Base-by-base conservation (phyloP, 2,888 invertebrate genomes). In the Cryptocephalus moraei region DNA sequence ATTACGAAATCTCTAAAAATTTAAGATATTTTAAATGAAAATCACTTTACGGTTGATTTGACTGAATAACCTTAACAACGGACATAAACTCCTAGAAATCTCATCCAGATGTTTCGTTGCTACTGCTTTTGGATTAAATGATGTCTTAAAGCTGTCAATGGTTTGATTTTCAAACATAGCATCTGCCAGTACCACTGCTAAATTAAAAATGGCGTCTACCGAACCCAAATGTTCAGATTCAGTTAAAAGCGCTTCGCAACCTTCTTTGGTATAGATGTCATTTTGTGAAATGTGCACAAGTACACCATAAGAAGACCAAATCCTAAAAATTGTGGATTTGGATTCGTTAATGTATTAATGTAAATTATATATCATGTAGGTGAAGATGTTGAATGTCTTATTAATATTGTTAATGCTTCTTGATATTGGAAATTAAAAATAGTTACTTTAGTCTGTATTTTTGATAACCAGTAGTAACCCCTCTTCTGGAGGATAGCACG, bases 201-300 rank as follows among this genome's bases (percentile, higher is more conserved):
- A 74, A 67, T 95, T 92, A 73, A 93, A 94, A 44, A 95, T 83
- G 13, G 85, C 92, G 14, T 84, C 85, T 10, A 94, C 79, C 1
- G 80, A 79, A 1, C 83, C 89, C 55, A 86, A 64, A 1, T 73
- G 56, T 33, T 70, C 70, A 0, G 88, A 82, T 61, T 79, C 76
- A 43, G 75, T 72, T 0, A 95, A 63, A 53, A 93, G 75, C 11
- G 72, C 63, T 45, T 75, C 75, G 49, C 90, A 88, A 1, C 91
- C 91, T 6, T 77, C 68, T 42, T 75, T 70, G 0, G 81, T 83
- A 0, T 84, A 80, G 8, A 87, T 79, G 64, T 93, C 85, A 9
- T 78, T 77, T 0, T 79, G 82, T 1, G 84, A 83, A 1, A 93
- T 75, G 12, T 77, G 63, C 0, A 91, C 73, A 1, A 77, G 73